A percentile compares a stretch with the other conserved stretches of the same genome.
These are phyloP conservation scores for Cebidichthys violaceus DNA, from an alignment of 2,113 vertebrate species.

Conservation along the genomic window DNA sequence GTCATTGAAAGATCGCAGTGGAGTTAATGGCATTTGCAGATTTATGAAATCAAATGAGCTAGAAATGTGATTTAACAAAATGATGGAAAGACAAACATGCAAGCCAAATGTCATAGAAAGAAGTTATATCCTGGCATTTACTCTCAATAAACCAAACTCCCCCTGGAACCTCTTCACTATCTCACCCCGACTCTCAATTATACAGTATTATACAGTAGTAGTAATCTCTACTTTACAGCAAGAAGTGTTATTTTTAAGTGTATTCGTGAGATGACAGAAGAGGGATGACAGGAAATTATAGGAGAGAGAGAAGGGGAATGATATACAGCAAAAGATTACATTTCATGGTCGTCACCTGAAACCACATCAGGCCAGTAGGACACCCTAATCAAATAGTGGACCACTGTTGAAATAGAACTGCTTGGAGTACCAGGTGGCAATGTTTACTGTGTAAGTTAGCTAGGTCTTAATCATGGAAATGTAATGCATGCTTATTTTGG, in stretches of 20 bases:
- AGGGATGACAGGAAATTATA: not conserved
- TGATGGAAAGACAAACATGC: not conserved
- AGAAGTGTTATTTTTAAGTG: not conserved
- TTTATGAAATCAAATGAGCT: not conserved
- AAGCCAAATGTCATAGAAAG: not conserved
- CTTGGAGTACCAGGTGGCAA: not conserved
- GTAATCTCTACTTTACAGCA: not conserved
- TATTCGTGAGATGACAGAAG: not conserved
- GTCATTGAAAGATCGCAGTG: not conserved
- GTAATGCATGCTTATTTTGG: no score
- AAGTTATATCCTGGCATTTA: not conserved
- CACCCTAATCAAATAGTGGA: not conserved
- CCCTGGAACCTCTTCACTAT: not conserved
- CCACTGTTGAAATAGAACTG: not conserved
- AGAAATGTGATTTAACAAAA: not conserved
- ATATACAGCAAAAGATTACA: not conserved
- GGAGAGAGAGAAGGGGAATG: not conserved
- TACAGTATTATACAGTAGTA: not conserved
- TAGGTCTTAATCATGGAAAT: no score
- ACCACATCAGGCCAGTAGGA: no score
- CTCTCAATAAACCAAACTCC: not conserved
- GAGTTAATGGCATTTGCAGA: constrained; percentile 2
- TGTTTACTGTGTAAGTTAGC: not conserved
- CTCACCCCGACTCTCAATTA: not conserved
- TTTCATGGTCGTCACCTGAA: no score